phyloP scores from a whole-genome alignment of 1,140 invertebrate genomes.

The Samia ricini region DNA sequence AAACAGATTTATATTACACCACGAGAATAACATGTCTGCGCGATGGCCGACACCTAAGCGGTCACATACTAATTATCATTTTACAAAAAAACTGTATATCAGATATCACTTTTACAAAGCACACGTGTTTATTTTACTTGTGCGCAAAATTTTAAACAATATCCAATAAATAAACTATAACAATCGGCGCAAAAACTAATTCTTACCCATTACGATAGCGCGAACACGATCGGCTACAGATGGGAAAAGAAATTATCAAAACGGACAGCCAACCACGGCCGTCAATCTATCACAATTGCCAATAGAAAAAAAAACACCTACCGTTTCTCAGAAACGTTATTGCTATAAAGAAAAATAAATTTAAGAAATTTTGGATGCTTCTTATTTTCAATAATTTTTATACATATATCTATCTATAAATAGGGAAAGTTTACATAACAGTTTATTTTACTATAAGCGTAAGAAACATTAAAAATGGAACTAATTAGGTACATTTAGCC shows the following conservation, averaged over 20 bases:
- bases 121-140: constrained; percentile 37
- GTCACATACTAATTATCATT: constrained; percentile 39
- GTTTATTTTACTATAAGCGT: no score
- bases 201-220: constrained; percentile 75
- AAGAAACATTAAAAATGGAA: no score
- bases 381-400: no score
- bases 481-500: no score
- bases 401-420: no score
- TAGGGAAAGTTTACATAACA: no score
- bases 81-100: constrained; percentile 23
- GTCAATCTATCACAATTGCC: constrained; percentile 50
- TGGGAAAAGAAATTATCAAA: constrained; percentile 71
- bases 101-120: constrained; percentile 43
- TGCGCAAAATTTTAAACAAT: constrained; percentile 37
- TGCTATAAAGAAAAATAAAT: no score
- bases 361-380: no score
- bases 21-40: constrained; percentile 77
- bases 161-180: constrained; percentile 46
- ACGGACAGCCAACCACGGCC: constrained; percentile 50
- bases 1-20: constrained; percentile 69
- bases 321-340: no score
- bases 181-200: constrained; percentile 56
- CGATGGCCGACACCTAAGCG: constrained; percentile 71
- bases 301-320: constrained; percentile 31
- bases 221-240: constrained; percentile 74